A percentile compares a stretch with the other conserved stretches of the same genome.
Conservation (phyloP, 2,888 invertebrate genomes). For the Phrixothrix hirtus region DNA sequence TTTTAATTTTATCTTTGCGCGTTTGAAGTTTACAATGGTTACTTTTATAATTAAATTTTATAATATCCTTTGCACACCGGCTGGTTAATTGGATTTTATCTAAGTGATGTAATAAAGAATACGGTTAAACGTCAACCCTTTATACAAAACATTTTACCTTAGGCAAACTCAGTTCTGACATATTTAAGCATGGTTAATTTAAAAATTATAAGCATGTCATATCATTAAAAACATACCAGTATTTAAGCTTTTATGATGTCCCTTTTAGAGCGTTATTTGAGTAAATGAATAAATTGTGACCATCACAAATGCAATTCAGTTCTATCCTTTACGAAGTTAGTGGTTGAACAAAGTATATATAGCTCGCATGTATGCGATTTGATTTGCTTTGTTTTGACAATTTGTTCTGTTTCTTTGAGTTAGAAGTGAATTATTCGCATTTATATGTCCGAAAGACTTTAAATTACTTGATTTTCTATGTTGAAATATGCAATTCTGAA, state of each 20-base stretch:
- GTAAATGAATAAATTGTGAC: constrained; percentile 49
- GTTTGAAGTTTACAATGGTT: constrained; percentile 33
- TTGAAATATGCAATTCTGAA: constrained; percentile 48
- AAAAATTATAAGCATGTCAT: constrained; percentile 50
- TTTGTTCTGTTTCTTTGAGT: constrained; percentile 50
- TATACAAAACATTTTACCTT: constrained; percentile 36
- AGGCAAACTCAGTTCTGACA: constrained; percentile 36
- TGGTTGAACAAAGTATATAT: constrained; percentile 27
- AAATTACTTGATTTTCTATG: constrained; percentile 45
- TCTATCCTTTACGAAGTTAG: constrained; percentile 45
- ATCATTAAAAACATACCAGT: constrained; percentile 49
- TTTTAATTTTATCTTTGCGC: constrained; percentile 13
- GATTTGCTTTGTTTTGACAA: constrained; percentile 47
- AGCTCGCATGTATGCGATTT: constrained; percentile 32
- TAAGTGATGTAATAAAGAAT: constrained; percentile 43
- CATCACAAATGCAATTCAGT: constrained; percentile 46
- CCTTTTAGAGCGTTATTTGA: constrained; percentile 42
- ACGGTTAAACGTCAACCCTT: constrained; percentile 38
- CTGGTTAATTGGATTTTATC: constrained; percentile 44
- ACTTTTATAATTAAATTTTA: constrained; percentile 44
- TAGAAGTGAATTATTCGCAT: constrained; percentile 42
- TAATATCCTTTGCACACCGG: constrained; percentile 41
- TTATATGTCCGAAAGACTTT: constrained; percentile 47
- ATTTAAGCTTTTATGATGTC: constrained; percentile 45
- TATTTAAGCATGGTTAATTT: constrained; percentile 48